phyloP scores from a whole-genome alignment of 2,797 vertebrate species.

The Liparis tanakae region DNA sequence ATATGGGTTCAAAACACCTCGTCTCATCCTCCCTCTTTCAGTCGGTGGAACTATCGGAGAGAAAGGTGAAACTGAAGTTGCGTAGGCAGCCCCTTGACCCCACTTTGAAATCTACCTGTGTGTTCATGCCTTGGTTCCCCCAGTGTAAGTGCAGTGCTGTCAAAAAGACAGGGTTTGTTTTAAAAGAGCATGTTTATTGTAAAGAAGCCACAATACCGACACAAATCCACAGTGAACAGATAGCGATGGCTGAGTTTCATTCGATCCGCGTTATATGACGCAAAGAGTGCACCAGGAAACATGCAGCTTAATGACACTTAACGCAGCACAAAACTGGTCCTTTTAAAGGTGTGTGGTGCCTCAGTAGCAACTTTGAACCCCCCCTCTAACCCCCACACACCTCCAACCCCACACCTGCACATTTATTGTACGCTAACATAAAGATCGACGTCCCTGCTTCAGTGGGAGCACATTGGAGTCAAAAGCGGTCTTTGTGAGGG shows the following conservation, averaged over 20 bases:
- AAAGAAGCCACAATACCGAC: not conserved
- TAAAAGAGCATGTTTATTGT: conserved; percentile 19
- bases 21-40: conserved; percentile 12
- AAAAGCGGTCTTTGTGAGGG: conserved; percentile 17
- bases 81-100: conserved; percentile 44
- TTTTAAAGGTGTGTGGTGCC: conserved; percentile 30
- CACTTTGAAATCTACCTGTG: conserved; percentile 59
- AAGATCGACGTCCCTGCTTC: conserved; percentile 54
- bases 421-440: conserved; percentile 36
- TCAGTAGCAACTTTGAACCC: conserved; percentile 14
- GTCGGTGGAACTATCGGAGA: conserved; percentile 5
- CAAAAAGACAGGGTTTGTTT: conserved; percentile 20
- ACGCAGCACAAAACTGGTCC: conserved; percentile 2
- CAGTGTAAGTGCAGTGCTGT: conserved; percentile 49
- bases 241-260: conserved; percentile 21
- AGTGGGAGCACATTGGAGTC: conserved; percentile 11
- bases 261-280: conserved; percentile 15
- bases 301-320: not conserved
- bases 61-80: conserved; percentile 35
- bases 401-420: conserved; percentile 7
- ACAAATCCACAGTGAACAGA: conserved; percentile 7
- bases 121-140: conserved; percentile 47
- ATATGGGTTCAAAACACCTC: conserved; percentile 21
- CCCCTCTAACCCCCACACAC: not conserved
- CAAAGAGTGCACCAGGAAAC: not conserved